Evolutionary conservation across 2,888 invertebrate species (phyloP), one percentile per base, ranked within the genome.

Genomic region (Phortica magna): DNA sequence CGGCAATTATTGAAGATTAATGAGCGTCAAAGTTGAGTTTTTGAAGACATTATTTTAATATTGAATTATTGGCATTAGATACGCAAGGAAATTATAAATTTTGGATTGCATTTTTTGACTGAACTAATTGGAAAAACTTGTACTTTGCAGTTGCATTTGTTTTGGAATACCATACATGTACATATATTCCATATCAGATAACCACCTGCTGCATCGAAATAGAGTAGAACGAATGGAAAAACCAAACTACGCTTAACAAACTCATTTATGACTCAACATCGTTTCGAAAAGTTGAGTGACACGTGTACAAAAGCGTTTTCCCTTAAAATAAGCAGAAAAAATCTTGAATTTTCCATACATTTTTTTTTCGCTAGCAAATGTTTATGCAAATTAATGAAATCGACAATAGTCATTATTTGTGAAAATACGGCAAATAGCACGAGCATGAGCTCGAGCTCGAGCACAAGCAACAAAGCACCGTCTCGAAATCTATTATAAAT

Each of bases 1-100:
- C 80, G 83, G 83, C 89, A 88, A 85, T 89, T 89, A 89, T 83
- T 80, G 68, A 86, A 88, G 88, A 89, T 89, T 86, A 88, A 89
- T 88, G 85, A 74, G 12, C 61, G 78, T 75, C 83, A 80, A 68
- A 77, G 81, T 82, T 85, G 82, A 79, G 78, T 80, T 81, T 74
- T 79, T 73, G 64, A 74, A 76, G 70, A 73, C 76, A 73, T 74
- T 77, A 85, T 82, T 87, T 81, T 84, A 77, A 76, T 79, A 79
- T 78, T 81, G 80, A 80, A 76, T 83, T 84, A 83, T 83, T 67
- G 14, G 61, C 65, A 31, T 31, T 43, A 17, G 84, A 84, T 84
- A 84, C 80, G 75, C 43, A 39, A 67, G 64, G 10, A 7, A 9
- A 64, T 64, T 64, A 48, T 14, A 12, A 48, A 48, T 48, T 2